phyloP scores from a whole-genome alignment of 2,888 invertebrate species.

The Cataglyphis rosenhaueri region DNA sequence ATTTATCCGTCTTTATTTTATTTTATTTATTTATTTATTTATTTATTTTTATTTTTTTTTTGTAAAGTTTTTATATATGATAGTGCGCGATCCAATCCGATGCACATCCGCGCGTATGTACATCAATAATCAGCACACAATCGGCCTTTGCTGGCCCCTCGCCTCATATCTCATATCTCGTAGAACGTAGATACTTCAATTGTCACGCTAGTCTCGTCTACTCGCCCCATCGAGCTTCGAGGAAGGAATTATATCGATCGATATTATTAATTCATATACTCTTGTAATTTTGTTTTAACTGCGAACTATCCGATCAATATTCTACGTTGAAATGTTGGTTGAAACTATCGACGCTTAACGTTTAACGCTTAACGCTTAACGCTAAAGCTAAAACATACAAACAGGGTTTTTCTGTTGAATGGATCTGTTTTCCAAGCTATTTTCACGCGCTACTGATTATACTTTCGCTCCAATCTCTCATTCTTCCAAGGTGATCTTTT shows the following conservation, averaged over 20 bases:
- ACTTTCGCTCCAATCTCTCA: neutral
- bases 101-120: neutral
- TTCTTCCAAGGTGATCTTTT: neutral
- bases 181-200: neutral
- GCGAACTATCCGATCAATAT: neutral
- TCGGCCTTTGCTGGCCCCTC: neutral
- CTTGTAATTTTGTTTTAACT: neutral
- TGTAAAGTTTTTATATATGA: neutral
- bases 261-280: neutral
- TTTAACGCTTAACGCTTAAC: slow-evolving; percentile 7
- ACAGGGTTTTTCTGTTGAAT: neutral
- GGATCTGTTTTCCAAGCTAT: neutral
- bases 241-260: neutral
- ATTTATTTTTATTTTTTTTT: too few relatives aligned
- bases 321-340: neutral
- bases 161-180: too few relatives aligned
- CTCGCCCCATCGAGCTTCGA: neutral
- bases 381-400: neutral
- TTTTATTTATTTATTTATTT: too few relatives aligned
- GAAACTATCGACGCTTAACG: neutral
- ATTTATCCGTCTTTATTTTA: neutral
- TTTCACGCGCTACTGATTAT: neutral
- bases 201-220: neutral
- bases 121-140: neutral
- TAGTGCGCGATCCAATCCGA: neutral